phyloP scores from a whole-genome alignment of 2,797 vertebrate genomes.

The Sebastes kiyomatsui region DNA sequence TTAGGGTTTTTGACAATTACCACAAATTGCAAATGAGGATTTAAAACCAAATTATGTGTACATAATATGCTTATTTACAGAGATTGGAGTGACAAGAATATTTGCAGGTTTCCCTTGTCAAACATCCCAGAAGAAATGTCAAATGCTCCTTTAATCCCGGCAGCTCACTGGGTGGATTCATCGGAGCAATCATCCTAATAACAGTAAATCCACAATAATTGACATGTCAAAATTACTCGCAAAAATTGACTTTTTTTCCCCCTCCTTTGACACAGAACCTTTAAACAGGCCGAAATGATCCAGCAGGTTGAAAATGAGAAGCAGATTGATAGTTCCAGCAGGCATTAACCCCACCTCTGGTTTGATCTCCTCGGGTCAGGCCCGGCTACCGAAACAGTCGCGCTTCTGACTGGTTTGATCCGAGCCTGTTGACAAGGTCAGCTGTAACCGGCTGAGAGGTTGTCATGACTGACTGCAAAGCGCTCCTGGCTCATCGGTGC shows the following conservation, averaged over 20 bases:
- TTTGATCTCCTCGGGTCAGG: conserved; percentile 64
- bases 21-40: conserved; percentile 15
- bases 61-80: conserved; percentile 7
- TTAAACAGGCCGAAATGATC: conserved; percentile 57
- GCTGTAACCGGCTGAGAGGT: conserved; percentile 61
- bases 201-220: conserved; percentile 78
- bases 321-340: conserved; percentile 68
- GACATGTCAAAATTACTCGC: conserved; percentile 68
- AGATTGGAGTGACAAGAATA: conserved; percentile 36
- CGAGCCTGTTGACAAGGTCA: conserved; percentile 68
- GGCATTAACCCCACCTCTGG: conserved; percentile 67
- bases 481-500: conserved; percentile 58
- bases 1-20: not conserved
- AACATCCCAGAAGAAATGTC: conserved; percentile 59
- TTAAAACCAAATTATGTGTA: conserved; percentile 1
- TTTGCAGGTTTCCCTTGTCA: conserved; percentile 50
- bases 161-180: conserved; percentile 76
- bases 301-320: conserved; percentile 73
- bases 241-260: conserved; percentile 14
- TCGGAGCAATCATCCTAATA: conserved; percentile 72
- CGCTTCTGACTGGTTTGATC: conserved; percentile 55
- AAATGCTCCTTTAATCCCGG: conserved; percentile 61
- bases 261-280: conserved; percentile 41
- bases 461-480: conserved; percentile 69
- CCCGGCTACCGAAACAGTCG: conserved; percentile 57